Evolutionary conservation across 23 tunicate genomes (phyloP).

Genomic region (Botrylloides violaceus): DNA sequence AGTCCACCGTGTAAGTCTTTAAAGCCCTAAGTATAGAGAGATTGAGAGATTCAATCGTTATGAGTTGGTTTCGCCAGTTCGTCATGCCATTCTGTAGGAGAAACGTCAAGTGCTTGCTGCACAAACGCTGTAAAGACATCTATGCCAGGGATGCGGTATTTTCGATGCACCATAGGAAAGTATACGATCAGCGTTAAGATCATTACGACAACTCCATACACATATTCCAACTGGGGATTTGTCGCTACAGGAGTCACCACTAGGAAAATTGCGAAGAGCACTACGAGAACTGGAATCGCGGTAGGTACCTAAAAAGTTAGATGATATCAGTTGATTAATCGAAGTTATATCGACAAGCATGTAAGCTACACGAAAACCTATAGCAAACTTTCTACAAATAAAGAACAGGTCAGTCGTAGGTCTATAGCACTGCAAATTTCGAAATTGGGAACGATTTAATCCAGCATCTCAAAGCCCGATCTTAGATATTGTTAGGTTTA

Average conservation of each 20-base stretch:
- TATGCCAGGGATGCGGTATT: constrained; percentile 40
- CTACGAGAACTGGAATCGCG: constrained; percentile 38
- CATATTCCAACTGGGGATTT: constrained; percentile 40
- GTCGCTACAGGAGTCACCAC: constrained; percentile 59
- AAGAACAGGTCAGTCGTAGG: too few relatives aligned
- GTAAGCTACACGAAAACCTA: background rate
- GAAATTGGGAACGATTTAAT: too few relatives aligned
- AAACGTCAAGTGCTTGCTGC: constrained; percentile 46
- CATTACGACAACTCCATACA: constrained; percentile 47
- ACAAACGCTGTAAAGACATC: constrained; percentile 34
- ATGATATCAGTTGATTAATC: background rate
- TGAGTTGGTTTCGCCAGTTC: background rate
- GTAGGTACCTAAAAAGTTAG: constrained; percentile 55
- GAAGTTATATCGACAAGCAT: background rate
- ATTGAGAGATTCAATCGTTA: background rate
- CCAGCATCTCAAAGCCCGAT: too few relatives aligned
- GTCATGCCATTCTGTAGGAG: constrained; percentile 67
- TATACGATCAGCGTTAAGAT: constrained; percentile 45
- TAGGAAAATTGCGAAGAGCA: constrained; percentile 41
- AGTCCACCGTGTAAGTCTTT: too few relatives aligned
- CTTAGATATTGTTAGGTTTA: too few relatives aligned
- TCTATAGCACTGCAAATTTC: too few relatives aligned
- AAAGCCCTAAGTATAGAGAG: too few relatives aligned
- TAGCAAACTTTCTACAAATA: background rate
- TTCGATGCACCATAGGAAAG: constrained; percentile 38